Conservation (phyloP, 2,113 vertebrate species). For the Nerophis lumbriciformis region DNA sequence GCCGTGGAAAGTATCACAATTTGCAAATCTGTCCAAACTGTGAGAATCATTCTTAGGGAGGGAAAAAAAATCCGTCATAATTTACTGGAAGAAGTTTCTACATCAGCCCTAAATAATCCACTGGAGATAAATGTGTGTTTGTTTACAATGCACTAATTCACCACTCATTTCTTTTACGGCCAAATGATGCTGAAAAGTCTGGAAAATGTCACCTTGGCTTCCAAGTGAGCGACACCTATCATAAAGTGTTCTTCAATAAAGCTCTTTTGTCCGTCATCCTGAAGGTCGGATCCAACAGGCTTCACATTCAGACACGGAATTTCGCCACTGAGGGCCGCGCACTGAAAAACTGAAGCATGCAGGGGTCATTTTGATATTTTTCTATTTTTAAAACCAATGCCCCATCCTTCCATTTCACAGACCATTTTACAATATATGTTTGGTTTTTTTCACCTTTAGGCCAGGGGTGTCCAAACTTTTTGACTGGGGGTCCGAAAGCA, state of each 20-base stretch:
- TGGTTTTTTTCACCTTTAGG: no score
- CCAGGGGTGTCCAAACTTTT: no score
- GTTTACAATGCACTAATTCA: conserved; percentile 74
- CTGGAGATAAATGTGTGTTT: conserved; percentile 67
- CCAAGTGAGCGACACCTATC: conserved; percentile 56
- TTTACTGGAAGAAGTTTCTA: conserved; percentile 69
- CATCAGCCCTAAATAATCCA: conserved; percentile 60
- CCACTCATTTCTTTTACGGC: conserved; percentile 59
- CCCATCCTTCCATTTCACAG: no score
- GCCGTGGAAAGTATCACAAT: conserved; percentile 73
- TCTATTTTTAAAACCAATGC: no score
- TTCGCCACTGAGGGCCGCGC: no score
- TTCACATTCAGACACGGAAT: conserved; percentile 34
- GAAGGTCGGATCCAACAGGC: conserved; percentile 29
- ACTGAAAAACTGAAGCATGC: no score
- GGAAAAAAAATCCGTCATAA: conserved; percentile 32
- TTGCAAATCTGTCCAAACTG: conserved; percentile 61
- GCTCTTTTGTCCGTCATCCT: conserved; percentile 2
- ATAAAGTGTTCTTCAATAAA: conserved; percentile 37
- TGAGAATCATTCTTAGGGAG: conserved; percentile 54
- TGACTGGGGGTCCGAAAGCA: no score
- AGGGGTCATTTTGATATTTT: no score
- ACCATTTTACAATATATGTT: no score
- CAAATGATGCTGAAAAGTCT: conserved; percentile 63
- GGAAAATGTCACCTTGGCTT: conserved; percentile 61